Evolutionary conservation across 2,113 vertebrate genomes (phyloP).

Genomic region (Lophius piscatorius): DNA sequence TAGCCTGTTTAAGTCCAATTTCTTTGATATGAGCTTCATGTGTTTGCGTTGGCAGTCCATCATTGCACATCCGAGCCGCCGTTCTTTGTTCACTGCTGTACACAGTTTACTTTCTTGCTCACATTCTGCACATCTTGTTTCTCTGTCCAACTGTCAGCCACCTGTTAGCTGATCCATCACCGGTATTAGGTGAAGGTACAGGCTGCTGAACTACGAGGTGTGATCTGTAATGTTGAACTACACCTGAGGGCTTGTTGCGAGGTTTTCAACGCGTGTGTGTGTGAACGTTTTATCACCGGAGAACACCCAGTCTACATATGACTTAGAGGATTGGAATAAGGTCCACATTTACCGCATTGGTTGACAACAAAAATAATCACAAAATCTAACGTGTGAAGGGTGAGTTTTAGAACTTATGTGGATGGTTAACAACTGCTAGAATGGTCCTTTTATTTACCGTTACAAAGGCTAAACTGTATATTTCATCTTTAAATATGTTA

Average conservation of each 20-base stretch:
- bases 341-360: not conserved
- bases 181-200: not conserved
- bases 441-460: no score
- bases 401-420: no score
- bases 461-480: no score
- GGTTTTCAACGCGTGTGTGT: not conserved
- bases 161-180: slow-evolving; percentile 18
- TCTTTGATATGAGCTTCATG: slow-evolving; percentile 1
- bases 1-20: not conserved
- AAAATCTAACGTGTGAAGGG: not conserved
- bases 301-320: not conserved
- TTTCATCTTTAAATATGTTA: not conserved
- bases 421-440: no score
- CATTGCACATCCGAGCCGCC: not conserved
- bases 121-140: not conserved
- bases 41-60: slow-evolving; percentile 8
- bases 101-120: not conserved
- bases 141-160: slow-evolving; percentile 3
- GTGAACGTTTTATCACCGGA: not conserved
- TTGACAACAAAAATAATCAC: not conserved
- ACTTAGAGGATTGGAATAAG: not conserved
- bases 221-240: not conserved
- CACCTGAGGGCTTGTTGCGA: not conserved
- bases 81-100: not conserved
- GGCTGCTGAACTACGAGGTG: not conserved